phyloP scores from a whole-genome alignment of 2,888 invertebrate genomes.

The Platycheirus rosarum region DNA sequence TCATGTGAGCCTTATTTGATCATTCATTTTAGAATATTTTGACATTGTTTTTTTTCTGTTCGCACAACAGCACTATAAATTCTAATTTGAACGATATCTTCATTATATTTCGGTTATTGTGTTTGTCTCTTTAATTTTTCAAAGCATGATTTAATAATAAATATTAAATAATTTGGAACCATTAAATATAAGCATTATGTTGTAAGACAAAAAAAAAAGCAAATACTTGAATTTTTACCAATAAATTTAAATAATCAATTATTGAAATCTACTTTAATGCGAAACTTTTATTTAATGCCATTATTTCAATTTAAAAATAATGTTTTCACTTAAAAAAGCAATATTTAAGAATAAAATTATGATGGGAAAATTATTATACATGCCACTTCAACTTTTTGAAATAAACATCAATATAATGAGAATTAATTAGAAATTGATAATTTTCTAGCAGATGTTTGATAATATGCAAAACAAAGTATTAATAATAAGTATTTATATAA shows the following conservation, averaged over 20 bases:
- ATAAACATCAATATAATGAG: too few species aligned
- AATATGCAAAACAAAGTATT: too few species aligned
- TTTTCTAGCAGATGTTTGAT: too few species aligned
- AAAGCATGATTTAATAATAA: neutral
- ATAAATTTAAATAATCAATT: too few species aligned
- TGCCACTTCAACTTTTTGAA: too few species aligned
- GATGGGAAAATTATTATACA: too few species aligned
- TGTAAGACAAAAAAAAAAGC: neutral
- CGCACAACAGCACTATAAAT: conserved; percentile 17
- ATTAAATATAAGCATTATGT: neutral
- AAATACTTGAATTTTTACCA: neutral
- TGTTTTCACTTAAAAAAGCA: too few species aligned
- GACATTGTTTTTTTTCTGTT: conserved; percentile 26
- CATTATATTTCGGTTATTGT: conserved; percentile 28
- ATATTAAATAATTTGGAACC: conserved; percentile 22
- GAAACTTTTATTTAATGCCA: too few species aligned
- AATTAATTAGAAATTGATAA: too few species aligned
- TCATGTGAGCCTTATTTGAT: conserved; percentile 36
- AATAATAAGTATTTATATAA: too few species aligned
- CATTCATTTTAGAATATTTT: conserved; percentile 50
- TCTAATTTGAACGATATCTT: conserved; percentile 40
- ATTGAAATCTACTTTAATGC: conserved; percentile 4
- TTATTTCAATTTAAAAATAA: too few species aligned
- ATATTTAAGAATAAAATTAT: too few species aligned
- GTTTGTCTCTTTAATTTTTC: conserved; percentile 18